A percentile compares a stretch with the other conserved stretches of the same genome.
These are phyloP conservation scores for Crematogaster levior DNA, from an alignment of 2,888 invertebrate genomes.

Conservation along the genomic window DNA sequence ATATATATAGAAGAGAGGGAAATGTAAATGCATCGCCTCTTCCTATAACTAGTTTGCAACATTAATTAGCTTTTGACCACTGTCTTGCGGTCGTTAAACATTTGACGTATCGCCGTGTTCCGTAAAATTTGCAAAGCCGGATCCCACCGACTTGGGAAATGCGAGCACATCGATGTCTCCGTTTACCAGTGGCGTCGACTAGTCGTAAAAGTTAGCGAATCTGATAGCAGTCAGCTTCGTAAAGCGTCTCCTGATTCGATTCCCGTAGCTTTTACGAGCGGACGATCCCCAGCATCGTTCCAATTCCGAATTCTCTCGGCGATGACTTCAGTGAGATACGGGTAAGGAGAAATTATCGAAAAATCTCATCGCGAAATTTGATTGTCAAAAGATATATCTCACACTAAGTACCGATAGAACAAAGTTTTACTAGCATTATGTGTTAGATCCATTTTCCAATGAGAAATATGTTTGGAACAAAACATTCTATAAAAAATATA, in stretches of 20 bases:
- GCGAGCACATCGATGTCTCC: conserved; percentile 46
- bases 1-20: too few species aligned
- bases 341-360: conserved; percentile 17
- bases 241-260: conserved; percentile 69
- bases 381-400: background rate
- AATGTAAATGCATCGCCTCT: background rate
- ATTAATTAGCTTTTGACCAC: conserved; percentile 36
- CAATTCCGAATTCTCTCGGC: conserved; percentile 60
- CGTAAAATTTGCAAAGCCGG: conserved; percentile 35
- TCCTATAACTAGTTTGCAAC: conserved; percentile 29
- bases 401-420: background rate
- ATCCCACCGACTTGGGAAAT: conserved; percentile 15
- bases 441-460: background rate
- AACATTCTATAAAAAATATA: background rate
- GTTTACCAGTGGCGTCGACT: conserved; percentile 60
- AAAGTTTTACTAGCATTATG: background rate
- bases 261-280: conserved; percentile 69
- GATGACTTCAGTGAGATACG: conserved; percentile 29
- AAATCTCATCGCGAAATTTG: conserved; percentile 6
- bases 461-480: background rate
- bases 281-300: conserved; percentile 58
- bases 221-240: conserved; percentile 68
- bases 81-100: conserved; percentile 36
- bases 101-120: conserved; percentile 14
- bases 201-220: conserved; percentile 74